Evolutionary conservation across 2,797 vertebrate genomes (phyloP).

Genomic region (Schizopygopsis pylzovi): DNA sequence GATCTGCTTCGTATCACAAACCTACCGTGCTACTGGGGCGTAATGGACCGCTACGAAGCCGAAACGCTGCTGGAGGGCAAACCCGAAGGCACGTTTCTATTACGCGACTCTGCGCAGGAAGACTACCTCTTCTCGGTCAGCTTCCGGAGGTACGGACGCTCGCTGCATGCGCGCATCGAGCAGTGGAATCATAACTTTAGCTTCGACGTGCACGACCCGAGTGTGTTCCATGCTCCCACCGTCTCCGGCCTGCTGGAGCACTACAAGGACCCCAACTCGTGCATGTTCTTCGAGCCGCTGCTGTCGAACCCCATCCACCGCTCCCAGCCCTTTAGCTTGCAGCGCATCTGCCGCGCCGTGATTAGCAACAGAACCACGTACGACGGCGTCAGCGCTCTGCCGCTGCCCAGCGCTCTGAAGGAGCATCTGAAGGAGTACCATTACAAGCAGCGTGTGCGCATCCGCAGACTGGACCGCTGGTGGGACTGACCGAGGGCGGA

Average conservation of each 20-base stretch:
- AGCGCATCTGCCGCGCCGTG: constrained; percentile 82
- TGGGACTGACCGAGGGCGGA: too few species aligned
- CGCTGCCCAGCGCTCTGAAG: constrained; percentile 83
- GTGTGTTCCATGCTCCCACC: constrained; percentile 84
- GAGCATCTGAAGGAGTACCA: constrained; percentile 88
- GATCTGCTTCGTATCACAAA: constrained; percentile 84
- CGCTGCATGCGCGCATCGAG: constrained; percentile 85
- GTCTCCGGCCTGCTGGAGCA: constrained; percentile 84
- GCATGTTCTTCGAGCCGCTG: constrained; percentile 89
- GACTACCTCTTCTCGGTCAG: constrained; percentile 89
- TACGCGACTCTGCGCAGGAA: constrained; percentile 86
- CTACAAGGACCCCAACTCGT: constrained; percentile 88
- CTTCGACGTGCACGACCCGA: constrained; percentile 87
- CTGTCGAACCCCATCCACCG: constrained; percentile 84
- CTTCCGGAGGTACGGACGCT: constrained; percentile 86
- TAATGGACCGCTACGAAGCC: constrained; percentile 86
- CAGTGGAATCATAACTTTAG: constrained; percentile 91
- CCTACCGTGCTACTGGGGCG: constrained; percentile 87
- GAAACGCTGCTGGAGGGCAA: constrained; percentile 84
- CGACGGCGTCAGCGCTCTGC: constrained; percentile 82
- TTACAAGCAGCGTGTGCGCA: constrained; percentile 85
- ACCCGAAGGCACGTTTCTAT: constrained; percentile 85
- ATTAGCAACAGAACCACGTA: constrained; percentile 83
- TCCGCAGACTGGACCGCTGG: constrained; percentile 74
- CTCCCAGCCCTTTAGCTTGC: constrained; percentile 81